Percentiles rank a stretch among this genome's conserved stretches.
phyloP scores from a whole-genome alignment of 2,888 invertebrate species.

The Drosophila anomalata region DNA sequence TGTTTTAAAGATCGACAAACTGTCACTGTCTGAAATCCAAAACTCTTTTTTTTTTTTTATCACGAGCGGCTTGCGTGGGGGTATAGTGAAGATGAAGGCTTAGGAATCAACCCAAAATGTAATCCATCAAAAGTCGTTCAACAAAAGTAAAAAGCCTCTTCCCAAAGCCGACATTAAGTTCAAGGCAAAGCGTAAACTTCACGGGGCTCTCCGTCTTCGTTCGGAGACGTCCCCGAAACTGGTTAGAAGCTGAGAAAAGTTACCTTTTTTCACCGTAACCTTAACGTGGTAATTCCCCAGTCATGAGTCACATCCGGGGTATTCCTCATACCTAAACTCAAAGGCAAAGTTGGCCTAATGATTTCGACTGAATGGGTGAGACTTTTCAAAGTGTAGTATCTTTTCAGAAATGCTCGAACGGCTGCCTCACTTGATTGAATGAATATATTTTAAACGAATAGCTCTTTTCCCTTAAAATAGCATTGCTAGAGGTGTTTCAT shows the following conservation, averaged over 20 bases:
- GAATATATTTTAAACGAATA: slow-evolving; percentile 2
- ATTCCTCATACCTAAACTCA: slow-evolving; percentile 50
- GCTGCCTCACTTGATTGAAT: slow-evolving; percentile 3
- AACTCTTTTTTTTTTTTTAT: slow-evolving; percentile 21
- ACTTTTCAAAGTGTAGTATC: slow-evolving; percentile 11
- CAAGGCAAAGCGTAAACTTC: slow-evolving; percentile 34
- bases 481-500: slow-evolving; percentile 16
- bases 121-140: slow-evolving; percentile 57
- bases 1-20: slow-evolving; percentile 2
- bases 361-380: slow-evolving; percentile 1
- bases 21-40: slow-evolving; percentile 3
- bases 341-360: slow-evolving; percentile 35
- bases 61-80: slow-evolving; percentile 36
- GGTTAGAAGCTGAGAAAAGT: slow-evolving; percentile 41
- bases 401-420: slow-evolving; percentile 8
- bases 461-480: slow-evolving; percentile 19
- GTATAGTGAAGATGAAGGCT: background rate
- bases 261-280: slow-evolving; percentile 4
- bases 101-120: slow-evolving; percentile 19
- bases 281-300: slow-evolving; percentile 21
- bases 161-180: slow-evolving; percentile 36
- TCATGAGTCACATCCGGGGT: slow-evolving; percentile 72
- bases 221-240: slow-evolving; percentile 24
- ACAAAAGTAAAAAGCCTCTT: slow-evolving; percentile 32
- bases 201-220: slow-evolving; percentile 28